Evolutionary conservation across 2,113 vertebrate species (phyloP).

Genomic region (Excalfactoria chinensis): DNA sequence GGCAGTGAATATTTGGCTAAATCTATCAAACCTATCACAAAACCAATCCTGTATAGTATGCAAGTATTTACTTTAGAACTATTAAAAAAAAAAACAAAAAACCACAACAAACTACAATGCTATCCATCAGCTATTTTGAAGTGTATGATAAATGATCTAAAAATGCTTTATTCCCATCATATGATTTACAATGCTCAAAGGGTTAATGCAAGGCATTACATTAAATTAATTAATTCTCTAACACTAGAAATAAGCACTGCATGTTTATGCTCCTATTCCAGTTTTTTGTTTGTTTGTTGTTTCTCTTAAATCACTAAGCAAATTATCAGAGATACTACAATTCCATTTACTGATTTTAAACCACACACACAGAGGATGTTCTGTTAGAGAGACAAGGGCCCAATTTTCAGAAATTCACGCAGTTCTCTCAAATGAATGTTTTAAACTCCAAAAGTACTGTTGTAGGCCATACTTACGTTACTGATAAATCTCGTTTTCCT

Average conservation of each 20-base stretch:
- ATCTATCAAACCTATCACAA: slow-evolving; percentile 73
- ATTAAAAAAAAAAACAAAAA: not conserved
- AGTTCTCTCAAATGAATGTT: slow-evolving; percentile 35
- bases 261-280: slow-evolving; percentile 83
- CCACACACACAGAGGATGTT: slow-evolving; percentile 66
- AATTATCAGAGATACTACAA: slow-evolving; percentile 77
- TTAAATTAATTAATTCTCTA: slow-evolving; percentile 80
- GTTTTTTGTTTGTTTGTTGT: slow-evolving; percentile 63
- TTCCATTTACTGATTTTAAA: slow-evolving; percentile 72
- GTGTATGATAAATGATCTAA: slow-evolving; percentile 71
- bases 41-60: slow-evolving; percentile 75
- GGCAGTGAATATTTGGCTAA: slow-evolving; percentile 78
- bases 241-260: slow-evolving; percentile 81
- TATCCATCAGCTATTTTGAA: slow-evolving; percentile 74
- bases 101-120: slow-evolving; percentile 19
- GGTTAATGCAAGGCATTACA: slow-evolving; percentile 84
- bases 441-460: slow-evolving; percentile 8
- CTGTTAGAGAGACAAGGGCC: slow-evolving; percentile 72
- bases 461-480: not conserved
- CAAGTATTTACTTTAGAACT: slow-evolving; percentile 69
- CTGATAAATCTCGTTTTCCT: not conserved
- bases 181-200: slow-evolving; percentile 86
- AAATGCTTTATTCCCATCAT: slow-evolving; percentile 75
- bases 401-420: slow-evolving; percentile 72
- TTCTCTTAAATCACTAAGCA: slow-evolving; percentile 68